Percentiles rank a stretch among this genome's conserved stretches.
Conservation (phyloP, 1,140 invertebrate species). For the Orussus abietinus region DNA sequence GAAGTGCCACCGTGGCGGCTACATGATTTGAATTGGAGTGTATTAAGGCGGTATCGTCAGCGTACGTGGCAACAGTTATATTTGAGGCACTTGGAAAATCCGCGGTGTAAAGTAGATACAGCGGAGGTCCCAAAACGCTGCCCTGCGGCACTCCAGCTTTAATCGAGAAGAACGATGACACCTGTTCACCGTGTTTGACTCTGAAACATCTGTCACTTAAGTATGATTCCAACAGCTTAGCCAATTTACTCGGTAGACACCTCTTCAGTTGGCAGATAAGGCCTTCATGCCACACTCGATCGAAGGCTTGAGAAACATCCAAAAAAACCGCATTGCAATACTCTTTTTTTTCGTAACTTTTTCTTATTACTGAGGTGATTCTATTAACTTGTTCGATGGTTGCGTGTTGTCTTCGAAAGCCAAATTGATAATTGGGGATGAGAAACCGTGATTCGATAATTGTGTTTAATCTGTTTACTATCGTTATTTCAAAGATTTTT, state of each 20-base stretch:
- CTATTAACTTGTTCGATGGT: conserved; percentile 30
- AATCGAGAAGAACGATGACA: not conserved
- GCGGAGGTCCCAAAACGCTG: conserved; percentile 21
- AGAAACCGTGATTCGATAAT: not conserved
- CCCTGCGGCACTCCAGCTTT: conserved; percentile 23
- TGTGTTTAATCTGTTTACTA: conserved; percentile 1
- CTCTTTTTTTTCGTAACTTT: conserved; percentile 14
- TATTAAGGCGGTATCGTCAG: conserved; percentile 28
- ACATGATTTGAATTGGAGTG: conserved; percentile 9
- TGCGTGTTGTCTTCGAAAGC: conserved; percentile 18
- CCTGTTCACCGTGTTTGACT: not conserved
- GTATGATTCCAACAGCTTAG: conserved; percentile 13
- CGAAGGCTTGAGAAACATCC: too few species aligned
- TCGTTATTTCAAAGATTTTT: conserved; percentile 2
- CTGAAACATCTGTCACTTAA: not conserved
- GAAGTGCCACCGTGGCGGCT: conserved; percentile 20
- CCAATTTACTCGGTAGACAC: too few species aligned
- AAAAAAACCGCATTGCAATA: conserved; percentile 9
- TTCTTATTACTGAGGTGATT: conserved; percentile 17
- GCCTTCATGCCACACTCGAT: too few species aligned
- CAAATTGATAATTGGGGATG: conserved; percentile 5
- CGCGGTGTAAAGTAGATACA: conserved; percentile 25
- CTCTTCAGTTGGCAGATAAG: too few species aligned
- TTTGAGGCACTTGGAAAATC: conserved; percentile 20
- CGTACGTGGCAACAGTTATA: conserved; percentile 24